Conservation (phyloP, 2,113 vertebrate genomes). For the Crocuta crocuta region DNA sequence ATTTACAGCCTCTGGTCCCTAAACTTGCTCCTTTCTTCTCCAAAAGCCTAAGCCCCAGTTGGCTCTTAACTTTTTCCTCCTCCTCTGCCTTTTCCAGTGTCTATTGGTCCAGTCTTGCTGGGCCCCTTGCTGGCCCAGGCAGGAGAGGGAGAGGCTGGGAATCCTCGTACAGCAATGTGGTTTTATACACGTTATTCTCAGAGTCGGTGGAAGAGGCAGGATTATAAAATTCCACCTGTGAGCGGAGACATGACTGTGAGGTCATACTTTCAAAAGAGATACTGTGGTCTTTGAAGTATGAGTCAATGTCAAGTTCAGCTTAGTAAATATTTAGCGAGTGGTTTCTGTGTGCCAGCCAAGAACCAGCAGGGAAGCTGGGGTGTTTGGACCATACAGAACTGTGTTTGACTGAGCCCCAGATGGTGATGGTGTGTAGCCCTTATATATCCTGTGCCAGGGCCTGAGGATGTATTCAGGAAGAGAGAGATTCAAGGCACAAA, state of each 20-base stretch:
- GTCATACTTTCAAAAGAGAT: conserved; percentile 46
- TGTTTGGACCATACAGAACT: neutral
- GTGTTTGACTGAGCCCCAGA: neutral
- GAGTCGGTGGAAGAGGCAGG: neutral
- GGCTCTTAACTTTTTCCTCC: neutral
- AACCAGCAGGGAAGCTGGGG: neutral
- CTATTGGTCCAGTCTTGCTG: neutral
- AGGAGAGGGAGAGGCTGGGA: neutral
- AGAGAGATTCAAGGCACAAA: neutral
- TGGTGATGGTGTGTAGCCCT: neutral
- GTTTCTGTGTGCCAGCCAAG: neutral
- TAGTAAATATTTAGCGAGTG: neutral
- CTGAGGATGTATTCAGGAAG: neutral
- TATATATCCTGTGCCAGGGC: neutral
- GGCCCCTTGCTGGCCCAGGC: neutral
- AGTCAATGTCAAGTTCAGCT: conserved; percentile 27
- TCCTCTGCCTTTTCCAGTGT: neutral
- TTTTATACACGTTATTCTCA: neutral
- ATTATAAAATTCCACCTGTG: neutral
- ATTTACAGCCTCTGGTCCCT: neutral
- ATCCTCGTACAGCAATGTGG: neutral
- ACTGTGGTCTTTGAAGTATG: neutral
- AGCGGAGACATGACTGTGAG: neutral
- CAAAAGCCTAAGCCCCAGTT: neutral
- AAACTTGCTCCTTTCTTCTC: neutral